Evolutionary conservation across 2,113 vertebrate genomes (phyloP), one percentile per base, ranked within the genome.

Genomic region (Candoia aspera): DNA sequence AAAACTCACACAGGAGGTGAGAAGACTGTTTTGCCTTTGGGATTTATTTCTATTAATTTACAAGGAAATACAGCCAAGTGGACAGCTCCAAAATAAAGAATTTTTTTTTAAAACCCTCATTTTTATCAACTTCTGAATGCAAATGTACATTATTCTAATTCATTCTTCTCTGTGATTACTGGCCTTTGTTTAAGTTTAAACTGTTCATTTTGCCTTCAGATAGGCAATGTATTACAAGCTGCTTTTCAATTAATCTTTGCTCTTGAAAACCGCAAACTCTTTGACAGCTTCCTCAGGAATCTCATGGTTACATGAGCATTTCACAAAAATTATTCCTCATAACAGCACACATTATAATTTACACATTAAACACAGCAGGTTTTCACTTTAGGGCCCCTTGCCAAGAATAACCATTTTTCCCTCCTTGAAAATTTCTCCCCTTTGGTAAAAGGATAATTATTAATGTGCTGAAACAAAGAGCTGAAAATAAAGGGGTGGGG

Each of bases 331-430:
- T 93, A 84, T 86, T 95, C 93, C 96, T 97, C 95, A 93, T 94
- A 95, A 96, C 92, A 46, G 92, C 92, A 94, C 92, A 97, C 91
- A 1, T 97, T 97, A 96, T 97, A 97, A 98, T 97, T 97, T 97
- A 96, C 92, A 90, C 94, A 97, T 97, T 97, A 97, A 96, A 93
- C 95, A 6, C 96, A 95, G 94, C 92, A 96, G 93, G 91, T 94
- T 96, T 96, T 97, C 96, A 97, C 96, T 96, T 97, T 58, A 95
- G 92, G 73, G 93, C 96, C 94, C 95, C 84, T 33, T 97, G 96
- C 97, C 95, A 97, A 97, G 95, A 97, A 97, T 94, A 97, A 97
- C 97, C 93, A 37, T 93, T 90, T 55, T 29, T 46, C 57, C 6
- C 87, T 33, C 15, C 91, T 21, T 26, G 26, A 93, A 97, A 96